These are phyloP conservation scores for Hydrotaea diabolus DNA, from an alignment of 2,888 invertebrate species.

Conservation along the genomic window DNA sequence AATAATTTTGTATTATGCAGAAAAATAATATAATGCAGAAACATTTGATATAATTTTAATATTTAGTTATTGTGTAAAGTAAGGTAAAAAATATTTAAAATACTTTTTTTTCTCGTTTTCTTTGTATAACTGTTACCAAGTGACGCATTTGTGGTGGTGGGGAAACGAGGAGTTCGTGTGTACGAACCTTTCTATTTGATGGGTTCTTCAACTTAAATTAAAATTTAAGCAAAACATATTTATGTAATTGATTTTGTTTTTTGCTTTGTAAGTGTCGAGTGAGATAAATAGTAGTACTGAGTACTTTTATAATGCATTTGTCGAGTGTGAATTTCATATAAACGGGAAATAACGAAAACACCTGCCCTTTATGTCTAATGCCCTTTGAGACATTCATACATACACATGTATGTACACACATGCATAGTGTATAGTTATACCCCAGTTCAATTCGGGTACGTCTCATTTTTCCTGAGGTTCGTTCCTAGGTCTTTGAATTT, in stretches of 20 bases:
- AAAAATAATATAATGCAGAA: slow-evolving; percentile 30
- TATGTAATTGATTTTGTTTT: slow-evolving; percentile 56
- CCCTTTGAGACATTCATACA: slow-evolving; percentile 15
- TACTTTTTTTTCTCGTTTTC: neutral
- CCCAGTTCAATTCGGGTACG: neutral
- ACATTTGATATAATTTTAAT: neutral
- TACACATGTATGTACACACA: neutral
- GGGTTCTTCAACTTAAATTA: slow-evolving; percentile 14
- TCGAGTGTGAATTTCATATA: too few species aligned
- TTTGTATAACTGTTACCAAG: slow-evolving; percentile 53
- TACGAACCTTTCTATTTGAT: neutral
- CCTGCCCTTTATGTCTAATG: slow-evolving; percentile 45
- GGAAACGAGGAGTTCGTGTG: slow-evolving; percentile 13
- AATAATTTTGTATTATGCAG: neutral
- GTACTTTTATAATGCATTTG: neutral
- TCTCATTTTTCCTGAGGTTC: too few species aligned
- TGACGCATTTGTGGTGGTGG: slow-evolving; percentile 51
- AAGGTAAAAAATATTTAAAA: slow-evolving; percentile 7
- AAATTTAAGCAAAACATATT: slow-evolving; percentile 35
- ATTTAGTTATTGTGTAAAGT: neutral
- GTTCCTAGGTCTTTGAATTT: neutral
- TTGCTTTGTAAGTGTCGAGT: neutral
- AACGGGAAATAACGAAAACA: slow-evolving; percentile 36
- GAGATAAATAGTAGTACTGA: slow-evolving; percentile 28
- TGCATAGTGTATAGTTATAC: neutral